Percentiles rank a stretch among this genome's conserved stretches.
Conservation (phyloP, 2,888 invertebrate genomes). For the Chrysotoxum bicinctum region DNA sequence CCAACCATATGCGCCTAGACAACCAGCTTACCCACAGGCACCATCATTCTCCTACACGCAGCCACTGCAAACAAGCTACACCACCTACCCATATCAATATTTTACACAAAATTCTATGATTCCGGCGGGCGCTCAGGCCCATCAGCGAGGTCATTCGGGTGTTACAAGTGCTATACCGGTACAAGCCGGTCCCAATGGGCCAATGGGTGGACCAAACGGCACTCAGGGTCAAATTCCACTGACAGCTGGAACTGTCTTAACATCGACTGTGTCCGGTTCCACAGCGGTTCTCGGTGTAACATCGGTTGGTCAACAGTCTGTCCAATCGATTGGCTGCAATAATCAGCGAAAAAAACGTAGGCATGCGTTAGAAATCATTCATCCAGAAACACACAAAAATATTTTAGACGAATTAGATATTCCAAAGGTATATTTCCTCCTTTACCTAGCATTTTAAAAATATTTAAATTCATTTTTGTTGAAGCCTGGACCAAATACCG, state of each 20-base stretch:
- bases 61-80: constrained; percentile 73
- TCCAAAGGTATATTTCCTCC: constrained; percentile 73
- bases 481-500: constrained; percentile 74
- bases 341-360: constrained; percentile 76
- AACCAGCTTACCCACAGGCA: constrained; percentile 75
- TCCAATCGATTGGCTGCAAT: constrained; percentile 62
- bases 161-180: constrained; percentile 77
- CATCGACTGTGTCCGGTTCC: constrained; percentile 80
- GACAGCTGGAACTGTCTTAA: constrained; percentile 74
- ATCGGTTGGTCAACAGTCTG: constrained; percentile 68
- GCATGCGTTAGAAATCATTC: constrained; percentile 82
- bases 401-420: constrained; percentile 79
- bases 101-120: constrained; percentile 73
- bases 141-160: constrained; percentile 76
- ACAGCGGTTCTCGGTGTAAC: constrained; percentile 81
- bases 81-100: constrained; percentile 60
- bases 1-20: constrained; percentile 76
- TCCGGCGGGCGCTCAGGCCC: constrained; percentile 74
- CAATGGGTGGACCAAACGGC: constrained; percentile 76
- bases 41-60: constrained; percentile 77
- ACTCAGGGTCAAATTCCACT: constrained; percentile 76
- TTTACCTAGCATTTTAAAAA: neutral
- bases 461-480: neutral
- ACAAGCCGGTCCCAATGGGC: constrained; percentile 77
- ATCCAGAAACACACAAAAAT: constrained; percentile 82